phyloP scores from a whole-genome alignment of 1,140 invertebrate species.

The Triops cancriformis region DNA sequence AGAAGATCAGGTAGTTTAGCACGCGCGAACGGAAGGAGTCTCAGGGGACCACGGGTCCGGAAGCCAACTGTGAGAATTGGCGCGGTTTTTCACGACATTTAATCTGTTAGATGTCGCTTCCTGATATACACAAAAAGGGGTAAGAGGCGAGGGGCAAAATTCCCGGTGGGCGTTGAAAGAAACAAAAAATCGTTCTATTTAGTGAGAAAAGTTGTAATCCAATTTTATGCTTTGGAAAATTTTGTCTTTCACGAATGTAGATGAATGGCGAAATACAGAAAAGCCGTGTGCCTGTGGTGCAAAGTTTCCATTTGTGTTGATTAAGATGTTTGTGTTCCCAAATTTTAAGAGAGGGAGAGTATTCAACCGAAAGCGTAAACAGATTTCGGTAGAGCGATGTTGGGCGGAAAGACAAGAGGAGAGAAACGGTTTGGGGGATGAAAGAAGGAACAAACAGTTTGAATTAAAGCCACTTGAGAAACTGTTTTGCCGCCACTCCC shows the following conservation, averaged over 20 bases:
- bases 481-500: neutral
- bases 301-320: neutral
- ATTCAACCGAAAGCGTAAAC: neutral
- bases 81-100: neutral
- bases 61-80: neutral
- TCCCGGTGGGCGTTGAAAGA: no score
- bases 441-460: neutral
- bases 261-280: neutral
- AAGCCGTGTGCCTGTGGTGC: neutral
- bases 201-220: no score
- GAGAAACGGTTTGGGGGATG: neutral
- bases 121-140: no score
- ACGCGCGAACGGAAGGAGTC: neutral
- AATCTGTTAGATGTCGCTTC: neutral
- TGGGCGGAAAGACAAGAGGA: no score
- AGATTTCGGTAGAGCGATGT: neutral
- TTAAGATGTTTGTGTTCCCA: neutral
- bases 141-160: no score
- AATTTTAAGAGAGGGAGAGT: neutral
- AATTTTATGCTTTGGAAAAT: no score
- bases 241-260: no score
- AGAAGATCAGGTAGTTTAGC: neutral
- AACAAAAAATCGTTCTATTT: no score
- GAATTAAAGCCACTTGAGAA: conserved; percentile 5
- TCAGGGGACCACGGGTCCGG: neutral